Evolutionary conservation across 2,113 vertebrate species (phyloP), one percentile per base, ranked within the genome.

Genomic region (Zosterops hypoxanthus): DNA sequence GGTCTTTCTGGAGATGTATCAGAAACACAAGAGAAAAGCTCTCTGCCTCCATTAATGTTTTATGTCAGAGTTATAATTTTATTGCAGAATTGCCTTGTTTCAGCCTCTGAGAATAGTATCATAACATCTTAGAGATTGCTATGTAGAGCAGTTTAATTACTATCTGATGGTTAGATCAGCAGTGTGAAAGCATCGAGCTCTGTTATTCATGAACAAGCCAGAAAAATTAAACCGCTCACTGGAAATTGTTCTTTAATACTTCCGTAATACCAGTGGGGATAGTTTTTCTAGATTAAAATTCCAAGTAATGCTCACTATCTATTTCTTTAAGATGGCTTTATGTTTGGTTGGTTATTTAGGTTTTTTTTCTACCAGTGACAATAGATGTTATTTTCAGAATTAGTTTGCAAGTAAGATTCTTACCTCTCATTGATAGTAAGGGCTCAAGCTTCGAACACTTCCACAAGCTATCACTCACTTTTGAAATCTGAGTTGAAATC

Each of bases 71-170:
- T 79, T 71, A 87, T 12, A 85, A 76, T 82, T 96, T 92, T 91
- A 85, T 84, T 87, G 46, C 39, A 87, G n/a, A 95, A 84, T 14
- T 72, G 78, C 21, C 70, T 95, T 61, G 23, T 89, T 87, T 92
- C 72, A 96, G n/a, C 55, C 55, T 92, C 76, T 82, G 63, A 92
- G 53, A 57, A 31, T 53, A 52, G 36, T n/a, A 53, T 12, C 71
- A 29, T 69, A 89, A 60, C 10, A 65, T 85, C 49, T 79, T 82
- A 60, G 42, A 85, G 16, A 68, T 20, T 57, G 34, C 17, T 57
- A 19, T 53, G 41, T 46, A 76, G 52, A 90, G 39, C 13, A 79
- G 9, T 87, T 92, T 91, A 92, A 95, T 92, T 85, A 39, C 73
- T 65, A 86, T 96, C 77, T 82, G 41, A 50, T 42, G 13, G 23